phyloP scores from a whole-genome alignment of 2,888 invertebrate species.

The Chrysodeixis includens region DNA sequence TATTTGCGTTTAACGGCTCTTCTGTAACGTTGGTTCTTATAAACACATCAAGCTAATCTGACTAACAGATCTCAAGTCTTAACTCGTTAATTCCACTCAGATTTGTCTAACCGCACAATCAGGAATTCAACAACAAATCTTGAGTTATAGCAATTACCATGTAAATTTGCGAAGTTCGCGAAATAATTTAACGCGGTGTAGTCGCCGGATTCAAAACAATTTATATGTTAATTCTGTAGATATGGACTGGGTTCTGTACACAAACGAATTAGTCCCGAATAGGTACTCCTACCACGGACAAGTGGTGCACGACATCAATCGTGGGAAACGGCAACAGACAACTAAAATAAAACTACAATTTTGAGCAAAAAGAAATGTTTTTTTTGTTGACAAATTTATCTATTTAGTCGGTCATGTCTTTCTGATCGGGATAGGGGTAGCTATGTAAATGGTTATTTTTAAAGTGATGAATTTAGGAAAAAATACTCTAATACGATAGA shows the following conservation, averaged over 20 bases:
- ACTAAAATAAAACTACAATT: slow-evolving; percentile 10
- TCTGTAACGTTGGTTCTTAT: slow-evolving; percentile 55
- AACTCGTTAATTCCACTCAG: slow-evolving; percentile 78
- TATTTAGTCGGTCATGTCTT: too few relatives aligned
- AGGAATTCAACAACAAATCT: slow-evolving; percentile 87
- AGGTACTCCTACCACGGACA: slow-evolving; percentile 37
- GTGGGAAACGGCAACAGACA: slow-evolving; percentile 16
- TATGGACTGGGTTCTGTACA: slow-evolving; percentile 74
- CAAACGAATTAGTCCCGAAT: slow-evolving; percentile 60
- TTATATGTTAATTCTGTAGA: slow-evolving; percentile 87
- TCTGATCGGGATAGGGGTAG: too few relatives aligned
- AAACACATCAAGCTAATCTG: slow-evolving; percentile 70
- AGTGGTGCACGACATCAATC: slow-evolving; percentile 45
- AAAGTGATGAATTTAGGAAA: too few relatives aligned
- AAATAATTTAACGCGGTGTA: slow-evolving; percentile 88
- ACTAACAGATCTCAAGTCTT: slow-evolving; percentile 71
- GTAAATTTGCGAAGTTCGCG: slow-evolving; percentile 88
- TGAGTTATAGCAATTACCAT: slow-evolving; percentile 89
- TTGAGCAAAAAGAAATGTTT: not conserved
- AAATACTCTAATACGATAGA: too few relatives aligned
- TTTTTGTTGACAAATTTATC: too few relatives aligned
- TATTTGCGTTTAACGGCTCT: slow-evolving; percentile 53
- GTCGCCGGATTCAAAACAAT: slow-evolving; percentile 88
- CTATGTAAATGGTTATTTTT: too few relatives aligned
- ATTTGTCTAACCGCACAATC: slow-evolving; percentile 85